These are phyloP conservation scores for Phaonia tiefii DNA, from an alignment of 2,888 invertebrate species.

Conservation along the genomic window DNA sequence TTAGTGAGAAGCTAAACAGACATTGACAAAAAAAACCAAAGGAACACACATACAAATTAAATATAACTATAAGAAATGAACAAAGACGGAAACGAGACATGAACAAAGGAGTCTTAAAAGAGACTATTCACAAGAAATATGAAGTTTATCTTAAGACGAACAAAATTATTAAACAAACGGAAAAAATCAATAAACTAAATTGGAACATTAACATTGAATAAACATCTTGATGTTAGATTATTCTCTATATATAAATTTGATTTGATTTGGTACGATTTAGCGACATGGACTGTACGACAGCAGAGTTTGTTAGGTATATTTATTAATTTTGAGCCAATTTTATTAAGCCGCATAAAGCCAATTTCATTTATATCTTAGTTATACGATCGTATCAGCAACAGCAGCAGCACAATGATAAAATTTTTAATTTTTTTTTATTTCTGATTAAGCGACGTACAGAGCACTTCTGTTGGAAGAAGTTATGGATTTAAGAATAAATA, in stretches of 20 bases:
- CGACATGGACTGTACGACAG: conserved; percentile 58
- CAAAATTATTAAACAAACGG: neutral
- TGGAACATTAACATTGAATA: conserved; percentile 44
- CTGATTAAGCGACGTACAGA: conserved; percentile 54
- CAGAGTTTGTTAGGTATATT: conserved; percentile 3
- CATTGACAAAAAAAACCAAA: conserved; percentile 32
- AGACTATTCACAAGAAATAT: conserved; percentile 37
- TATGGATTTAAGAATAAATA: neutral
- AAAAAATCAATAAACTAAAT: conserved; percentile 19
- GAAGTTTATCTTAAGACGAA: conserved; percentile 19
- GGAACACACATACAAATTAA: conserved; percentile 41
- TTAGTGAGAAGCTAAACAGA: neutral
- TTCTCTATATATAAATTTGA: neutral
- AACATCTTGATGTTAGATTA: conserved; percentile 40
- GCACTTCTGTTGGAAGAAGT: conserved; percentile 34
- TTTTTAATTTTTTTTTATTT: conserved; percentile 31
- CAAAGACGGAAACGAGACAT: conserved; percentile 17
- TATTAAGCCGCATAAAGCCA: conserved; percentile 14
- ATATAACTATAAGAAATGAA: neutral
- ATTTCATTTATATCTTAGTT: neutral
- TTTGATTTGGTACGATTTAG: conserved; percentile 10
- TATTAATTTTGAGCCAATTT: conserved; percentile 44
- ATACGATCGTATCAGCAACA: neutral
- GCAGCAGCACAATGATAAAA: conserved; percentile 4
- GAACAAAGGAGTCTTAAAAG: conserved; percentile 12